Base-by-base conservation (phyloP, 2,888 invertebrate species). In the Scaptomyza polygonia region DNA sequence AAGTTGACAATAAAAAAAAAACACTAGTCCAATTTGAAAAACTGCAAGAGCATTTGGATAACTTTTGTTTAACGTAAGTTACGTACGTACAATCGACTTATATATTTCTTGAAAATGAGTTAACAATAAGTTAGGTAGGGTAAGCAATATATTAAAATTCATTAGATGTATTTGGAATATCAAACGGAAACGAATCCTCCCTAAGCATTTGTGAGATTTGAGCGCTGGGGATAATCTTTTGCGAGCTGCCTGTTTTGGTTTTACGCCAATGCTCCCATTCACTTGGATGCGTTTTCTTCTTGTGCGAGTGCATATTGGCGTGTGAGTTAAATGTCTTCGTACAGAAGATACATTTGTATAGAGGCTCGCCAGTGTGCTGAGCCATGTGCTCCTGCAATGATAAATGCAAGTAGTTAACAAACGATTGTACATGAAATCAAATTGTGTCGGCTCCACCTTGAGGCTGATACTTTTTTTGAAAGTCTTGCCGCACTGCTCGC, bases 261-360 rank as follows among this genome's bases (percentile, higher is more conserved):
- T 78, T 88, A 2, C 89, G 88, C 89, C 90, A 89, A 39, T 79
- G 88, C 43, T 90, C 90, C 91, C 91, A 91, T 74, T 91, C 90
- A 32, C 79, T 77, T 5, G 89, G 88, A 79, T 91, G 91, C 57
- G 86, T 82, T 61, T 90, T 90, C 65, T 91, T 91, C 40, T 90
- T 87, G 74, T 91, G 91, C 0, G 91, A 89, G 77, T 91, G 90
- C 90, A 91, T 90, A 69, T 91, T 91, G 12, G 90, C 91, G 73
- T 90, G 89, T 1, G 91, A 91, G 72, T 91, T 91, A 54, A 91
- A 91, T 11, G 91, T 91, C 77, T 90, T 89, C 0, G 91, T 81
- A 71, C 91, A 91, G 75, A 91, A 91, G 0, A 89, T 89, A 40
- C 91, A 91, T 40, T 85, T 89, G 53, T 91, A 91, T 3, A 91